Base-by-base conservation (phyloP, 2,113 vertebrate species). In the Aplodontia rufa region DNA sequence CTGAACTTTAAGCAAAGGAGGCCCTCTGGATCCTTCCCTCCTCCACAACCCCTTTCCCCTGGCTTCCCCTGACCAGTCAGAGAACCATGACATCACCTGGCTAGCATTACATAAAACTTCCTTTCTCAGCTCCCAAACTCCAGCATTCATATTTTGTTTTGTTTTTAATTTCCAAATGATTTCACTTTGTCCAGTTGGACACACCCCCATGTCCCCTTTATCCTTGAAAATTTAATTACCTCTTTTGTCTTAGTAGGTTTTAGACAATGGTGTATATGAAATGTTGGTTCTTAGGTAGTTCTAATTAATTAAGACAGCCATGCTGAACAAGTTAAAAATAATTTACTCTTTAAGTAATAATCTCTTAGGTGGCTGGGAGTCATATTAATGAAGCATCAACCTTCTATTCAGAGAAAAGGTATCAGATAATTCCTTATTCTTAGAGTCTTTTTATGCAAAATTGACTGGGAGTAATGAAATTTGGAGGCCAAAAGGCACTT, bases 81-180 rank as follows among this genome's bases (percentile, higher is more conserved):
- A 93, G 79, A 87, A 58, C 49, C n/a, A 94, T 97, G 86, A 97
- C 95, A 97, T 97, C 95, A 96, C 69, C 93, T 80, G 93, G 86
- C 86, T 94, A 91, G 85, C 92, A 94, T 97, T 94, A 95, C 93
- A 96, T 89, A 91, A 96, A 97, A 93, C 94, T 97, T 97, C 94
- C 97, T 69, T 94, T 97, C 79, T 95, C 82, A 91, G 62, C 91
- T 96, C 89, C 86, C 94, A 92, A 91, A 94, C 93, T 96, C 82
- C 69, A 94, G 93, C 62, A 83, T 95, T 69, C 42, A 22, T 79
- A 49, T 88, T 96, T 88, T 95, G 93, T 87, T 97, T 93, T 97
- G 93, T 93, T 98, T 97, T 96, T 89, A 92, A 91, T 98, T 97
- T 98, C 92, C 93, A 97, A 97, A 93, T 84, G 94, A 96, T 95